Base-by-base conservation (phyloP, 64 coral and sea anemone species). In the Dendrophyllia cribrosa region DNA sequence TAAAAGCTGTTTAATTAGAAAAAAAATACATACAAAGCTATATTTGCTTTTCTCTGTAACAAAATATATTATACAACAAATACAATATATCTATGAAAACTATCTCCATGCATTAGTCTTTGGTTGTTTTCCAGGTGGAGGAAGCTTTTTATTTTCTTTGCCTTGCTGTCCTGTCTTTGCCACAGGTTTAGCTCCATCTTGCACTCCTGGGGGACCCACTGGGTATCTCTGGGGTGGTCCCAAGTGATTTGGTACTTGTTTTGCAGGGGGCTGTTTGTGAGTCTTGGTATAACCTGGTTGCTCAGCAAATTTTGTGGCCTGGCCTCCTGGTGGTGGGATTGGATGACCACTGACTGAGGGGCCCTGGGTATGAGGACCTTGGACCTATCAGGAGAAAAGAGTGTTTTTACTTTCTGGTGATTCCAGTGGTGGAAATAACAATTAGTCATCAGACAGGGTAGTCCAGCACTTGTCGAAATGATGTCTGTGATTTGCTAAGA, bases 41-140 rank as follows among this genome's bases (percentile, higher is more conserved):
- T 49, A 67, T 67, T 84, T 84, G 44, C 80, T 66, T 84, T 51
- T 47, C 61, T 68, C 19, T 13, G 7, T 52, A 55, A 77, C 53
- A 58, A 22, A 56, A 77, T 65, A 10, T 47, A 48, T 8, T 51
- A 84, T 34, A 67, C 50, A 24, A 64, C 20, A 44, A 68, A 66
- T 51, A 84, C 9, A 22, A 47, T 51, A 56, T 56, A 7, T 56
- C 1, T 9, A 23, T 51, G 47, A 21, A 20, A 51, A 46, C 80
- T 84, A 84, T 84, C 80, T 84, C 80, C 80, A 84, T 50, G 80
- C 80, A 51, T 66, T 84, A 45, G 44, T 66, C 62, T 84, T 84
- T 13, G 43, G 3, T 15, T 84, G 80, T 68, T 84, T 84, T 13
- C 44, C 46, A 84, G 80, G 61, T 9, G 61, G 79, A 65, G 45